Evolutionary conservation across 1,140 invertebrate species (phyloP), one percentile per base, ranked within the genome.

Genomic region (Drosophila rufa): DNA sequence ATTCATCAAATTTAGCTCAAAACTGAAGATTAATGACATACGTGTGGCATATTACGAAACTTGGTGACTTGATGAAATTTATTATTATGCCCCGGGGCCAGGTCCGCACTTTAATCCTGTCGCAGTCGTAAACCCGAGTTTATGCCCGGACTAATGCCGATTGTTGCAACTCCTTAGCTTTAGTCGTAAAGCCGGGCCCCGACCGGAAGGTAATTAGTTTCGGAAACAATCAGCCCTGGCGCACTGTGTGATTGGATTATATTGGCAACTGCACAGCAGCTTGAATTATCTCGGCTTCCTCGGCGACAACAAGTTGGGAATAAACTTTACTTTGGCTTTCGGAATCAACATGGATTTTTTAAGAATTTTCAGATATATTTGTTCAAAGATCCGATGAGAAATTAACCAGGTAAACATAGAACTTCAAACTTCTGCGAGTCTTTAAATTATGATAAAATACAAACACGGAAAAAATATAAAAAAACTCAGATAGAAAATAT

Each of bases 1-100:
- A 89, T 89, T 90, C 84, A 89, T 89, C 84, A 89, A 89, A 89
- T 84, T 90, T 89, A 90, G 84, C 85, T 89, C 78, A 84, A 89
- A 89, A 90, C 84, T 89, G 81, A 84, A 89, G 84, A 89, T 89
- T 89, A 89, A 89, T 89, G 85, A 84, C 84, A 82, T 89, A 89
- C 80, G 84, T 89, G 84, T 89, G 84, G 84, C 85, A 89, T 89
- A 89, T 89, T 89, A 83, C 80, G 80, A 89, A 89, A 89, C 84
- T 89, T 89, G 84, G 85, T 89, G 84, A 90, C 85, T 89, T 91
- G 83, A 82, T 83, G 78, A 86, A 84, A 91, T 89, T 91, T 91
- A 82, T 91, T 83, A 89, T 91, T 83, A 58, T 82, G 77, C 74
- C 62, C 6, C 33, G 17, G 11, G 22, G 36, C 22, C 45, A 40